Evolutionary conservation across 1,140 invertebrate species (phyloP), one percentile per base, ranked within the genome.

Genomic region (Paraescarpia echinospica): DNA sequence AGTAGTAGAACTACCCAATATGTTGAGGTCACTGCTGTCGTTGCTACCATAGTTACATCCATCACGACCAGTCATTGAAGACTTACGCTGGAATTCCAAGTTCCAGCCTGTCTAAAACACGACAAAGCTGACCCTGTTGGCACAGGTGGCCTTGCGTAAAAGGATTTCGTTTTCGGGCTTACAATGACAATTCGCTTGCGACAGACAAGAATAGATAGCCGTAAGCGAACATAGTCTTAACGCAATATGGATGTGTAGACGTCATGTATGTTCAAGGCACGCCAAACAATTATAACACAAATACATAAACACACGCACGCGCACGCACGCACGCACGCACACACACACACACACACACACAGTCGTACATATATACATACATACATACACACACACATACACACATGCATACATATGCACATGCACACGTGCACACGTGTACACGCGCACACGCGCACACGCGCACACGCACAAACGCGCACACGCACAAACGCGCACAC

Each of bases 321-420:
- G 34, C 91, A 91, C 91, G 34, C 91, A 91, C 91, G 34, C 91
- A 91, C 91, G 34, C 91, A 91, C 91, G 34, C 91, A 91, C 33
- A 91, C 91, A 91, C 41, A 34, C 91, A 91, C 35, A 91, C 91
- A 91, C 91, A 91, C 91, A 91, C 35, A 91, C 91, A 91, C 35
- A 91, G 8, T 12, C 35, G 12, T 33, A 91, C 33, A 34, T 33
- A 91, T 31, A 91, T 33, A 91, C 35, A 91, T 33, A 91, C 35
- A 91, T 33, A 91, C 35, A 91, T 33, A 41, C 35, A 91, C 91
- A 41, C 35, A 91, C 91, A 91, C 91, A 48, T 14, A 48, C 41
- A 48, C 41, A 48, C 41, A 48, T 14, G 14, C 41, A 48, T 14
- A 48, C 41, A 48, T 14, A 48, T 14, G 14, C 41, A 48, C 41